A percentile compares a stretch with the other conserved stretches of the same genome.
Evolutionary conservation across 2,113 vertebrate species (phyloP).

Genomic region (Shinisaurus crocodilurus): DNA sequence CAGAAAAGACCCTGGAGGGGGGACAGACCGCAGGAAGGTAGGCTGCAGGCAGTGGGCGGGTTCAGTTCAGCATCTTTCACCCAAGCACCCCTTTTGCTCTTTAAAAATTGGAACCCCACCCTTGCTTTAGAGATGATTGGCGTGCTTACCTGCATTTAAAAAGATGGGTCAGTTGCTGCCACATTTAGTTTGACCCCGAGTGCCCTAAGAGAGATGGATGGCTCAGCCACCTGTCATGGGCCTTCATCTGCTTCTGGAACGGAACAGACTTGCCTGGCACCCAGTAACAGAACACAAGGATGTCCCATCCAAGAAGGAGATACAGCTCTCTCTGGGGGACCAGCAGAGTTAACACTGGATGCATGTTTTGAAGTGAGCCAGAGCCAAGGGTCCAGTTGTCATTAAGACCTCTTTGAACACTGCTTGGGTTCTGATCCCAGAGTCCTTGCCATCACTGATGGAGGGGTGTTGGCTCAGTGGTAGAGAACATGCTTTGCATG

Average conservation of each 20-base stretch:
- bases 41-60: background rate
- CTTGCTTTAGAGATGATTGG: background rate
- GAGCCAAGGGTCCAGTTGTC: background rate
- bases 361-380: background rate
- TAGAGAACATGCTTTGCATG: too few relatives aligned
- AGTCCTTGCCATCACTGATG: background rate
- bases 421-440: background rate
- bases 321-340: background rate
- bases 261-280: background rate
- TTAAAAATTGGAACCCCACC: background rate
- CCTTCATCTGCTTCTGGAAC: background rate
- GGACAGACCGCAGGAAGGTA: background rate
- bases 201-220: background rate
- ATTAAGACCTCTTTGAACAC: background rate
- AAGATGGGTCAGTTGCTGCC: background rate
- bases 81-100: background rate
- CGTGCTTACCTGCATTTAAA: background rate
- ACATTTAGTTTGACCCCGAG: background rate
- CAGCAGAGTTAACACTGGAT: too few relatives aligned
- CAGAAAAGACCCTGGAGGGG: background rate
- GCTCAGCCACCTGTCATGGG: background rate
- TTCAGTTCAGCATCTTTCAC: background rate
- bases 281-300: too few relatives aligned
- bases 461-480: background rate
- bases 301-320: background rate